These are phyloP conservation scores for Odontamblyopus rebecca DNA, from an alignment of 2,797 vertebrate genomes.

Conservation along the genomic window DNA sequence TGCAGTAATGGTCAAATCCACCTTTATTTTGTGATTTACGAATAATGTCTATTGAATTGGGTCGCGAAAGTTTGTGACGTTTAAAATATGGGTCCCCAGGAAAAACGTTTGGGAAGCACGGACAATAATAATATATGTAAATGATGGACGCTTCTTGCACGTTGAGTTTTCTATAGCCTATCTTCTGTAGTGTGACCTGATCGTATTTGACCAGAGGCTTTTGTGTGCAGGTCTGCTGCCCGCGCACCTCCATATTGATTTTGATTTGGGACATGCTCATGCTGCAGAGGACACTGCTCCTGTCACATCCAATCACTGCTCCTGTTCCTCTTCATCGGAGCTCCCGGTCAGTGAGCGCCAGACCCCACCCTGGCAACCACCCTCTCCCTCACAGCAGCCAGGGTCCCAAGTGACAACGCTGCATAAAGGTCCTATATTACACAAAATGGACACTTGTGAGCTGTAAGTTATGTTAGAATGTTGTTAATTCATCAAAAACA, in stretches of 20 bases:
- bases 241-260: slow-evolving; percentile 74
- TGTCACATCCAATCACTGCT: slow-evolving; percentile 76
- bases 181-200: neutral
- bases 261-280: slow-evolving; percentile 75
- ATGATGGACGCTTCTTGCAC: neutral
- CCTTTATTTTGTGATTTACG: too few relatives aligned
- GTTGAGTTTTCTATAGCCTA: neutral
- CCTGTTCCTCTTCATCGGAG: slow-evolving; percentile 71
- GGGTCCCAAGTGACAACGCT: neutral
- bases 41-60: too few relatives aligned
- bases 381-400: slow-evolving; percentile 23
- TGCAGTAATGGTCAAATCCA: too few relatives aligned
- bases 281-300: slow-evolving; percentile 69
- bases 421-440: neutral
- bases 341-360: slow-evolving; percentile 32
- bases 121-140: too few relatives aligned
- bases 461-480: too few relatives aligned
- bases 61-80: too few relatives aligned
- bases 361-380: slow-evolving; percentile 36
- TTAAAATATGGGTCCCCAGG: too few relatives aligned
- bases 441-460: too few relatives aligned
- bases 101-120: too few relatives aligned
- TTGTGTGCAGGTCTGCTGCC: slow-evolving; percentile 47
- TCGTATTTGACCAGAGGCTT: slow-evolving; percentile 20
- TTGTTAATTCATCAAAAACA: too few relatives aligned